A percentile compares a stretch with the other conserved stretches of the same genome.
Conservation (phyloP, 2,113 vertebrate genomes). For the Gyps fulvus region DNA sequence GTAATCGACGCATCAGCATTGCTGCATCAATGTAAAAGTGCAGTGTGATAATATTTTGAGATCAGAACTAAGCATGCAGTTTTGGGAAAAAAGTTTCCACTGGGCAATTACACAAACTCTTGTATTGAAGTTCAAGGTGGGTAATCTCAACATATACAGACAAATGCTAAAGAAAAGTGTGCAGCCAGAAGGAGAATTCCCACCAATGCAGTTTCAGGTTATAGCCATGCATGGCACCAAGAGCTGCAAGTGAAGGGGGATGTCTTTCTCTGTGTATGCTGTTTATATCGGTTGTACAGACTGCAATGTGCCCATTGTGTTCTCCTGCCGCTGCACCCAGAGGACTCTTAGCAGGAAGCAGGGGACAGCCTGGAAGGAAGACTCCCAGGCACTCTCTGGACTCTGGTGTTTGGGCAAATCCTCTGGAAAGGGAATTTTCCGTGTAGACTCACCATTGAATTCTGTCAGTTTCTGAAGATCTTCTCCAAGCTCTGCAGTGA, state of each 20-base stretch:
- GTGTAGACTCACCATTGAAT: constrained; percentile 82
- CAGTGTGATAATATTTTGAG: neutral
- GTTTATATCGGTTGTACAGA: neutral
- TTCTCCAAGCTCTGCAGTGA: constrained; percentile 84
- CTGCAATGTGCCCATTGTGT: neutral
- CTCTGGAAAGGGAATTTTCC: neutral
- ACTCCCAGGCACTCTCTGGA: neutral
- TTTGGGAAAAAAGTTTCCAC: neutral
- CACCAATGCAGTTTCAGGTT: neutral
- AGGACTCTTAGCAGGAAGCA: neutral
- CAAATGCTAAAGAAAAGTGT: neutral
- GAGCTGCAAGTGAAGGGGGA: neutral
- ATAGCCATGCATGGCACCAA: neutral
- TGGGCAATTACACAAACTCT: neutral
- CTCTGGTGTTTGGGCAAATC: neutral
- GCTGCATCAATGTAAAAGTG: neutral
- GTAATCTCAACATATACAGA: neutral
- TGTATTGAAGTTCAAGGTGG: neutral
- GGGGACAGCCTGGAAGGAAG: neutral
- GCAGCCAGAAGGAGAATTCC: neutral
- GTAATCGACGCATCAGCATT: neutral
- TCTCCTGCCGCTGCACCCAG: neutral
- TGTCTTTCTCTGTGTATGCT: neutral
- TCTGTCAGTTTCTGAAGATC: constrained; percentile 73
- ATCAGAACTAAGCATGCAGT: neutral